Evolutionary conservation across 2,797 vertebrate species (phyloP), one percentile per base, ranked within the genome.

Genomic region (Cynodonichthys magdalenae): DNA sequence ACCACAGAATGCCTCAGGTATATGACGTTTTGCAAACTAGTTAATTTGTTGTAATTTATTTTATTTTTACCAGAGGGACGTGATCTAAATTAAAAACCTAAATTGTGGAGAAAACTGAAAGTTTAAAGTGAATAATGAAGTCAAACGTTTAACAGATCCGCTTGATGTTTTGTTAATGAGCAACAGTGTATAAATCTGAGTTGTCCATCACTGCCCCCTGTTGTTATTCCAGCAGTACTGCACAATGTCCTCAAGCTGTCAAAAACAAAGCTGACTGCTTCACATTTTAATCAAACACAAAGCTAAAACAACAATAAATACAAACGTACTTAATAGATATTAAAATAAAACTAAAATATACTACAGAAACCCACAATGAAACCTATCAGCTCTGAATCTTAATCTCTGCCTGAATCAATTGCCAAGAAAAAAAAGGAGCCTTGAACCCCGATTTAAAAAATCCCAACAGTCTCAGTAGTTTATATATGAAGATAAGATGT

Each of bases 1-100:
- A 79, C 83, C 69, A 72, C 48, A 73, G 15, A 77, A 65, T 64
- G 85, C 87, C 87, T 77, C 47, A 47, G 85, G 87, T 75, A 57
- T 77, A 41, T 63, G 59, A 55, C 34, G 80, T 66, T 81, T 31
- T 20, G 7, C 63, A 66, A 61, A 75, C 74, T 82, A 67, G 82
- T 86, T 87, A 54, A 47, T 47, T 47, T 47, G 18, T 47, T 47
- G 3, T 20, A 18, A 5, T 45, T 2, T 39, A 29, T 28, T 77
- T 75, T 68, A 28, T 66, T 75, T 63, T 68, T 39, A 59, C 83
- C 63, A 14, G 46, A 53, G 77, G 83, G 61, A 27, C 20, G 27
- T 39, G 29, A 52, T 39, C 62, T 69, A 76, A 77, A 79, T 80
- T 71, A 52, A 79, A 62, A 8, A 19, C 72, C 67, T 80, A 55